These are phyloP conservation scores for Thinocorus orbignyianus DNA, from an alignment of 2,113 vertebrate genomes.

Conservation along the genomic window DNA sequence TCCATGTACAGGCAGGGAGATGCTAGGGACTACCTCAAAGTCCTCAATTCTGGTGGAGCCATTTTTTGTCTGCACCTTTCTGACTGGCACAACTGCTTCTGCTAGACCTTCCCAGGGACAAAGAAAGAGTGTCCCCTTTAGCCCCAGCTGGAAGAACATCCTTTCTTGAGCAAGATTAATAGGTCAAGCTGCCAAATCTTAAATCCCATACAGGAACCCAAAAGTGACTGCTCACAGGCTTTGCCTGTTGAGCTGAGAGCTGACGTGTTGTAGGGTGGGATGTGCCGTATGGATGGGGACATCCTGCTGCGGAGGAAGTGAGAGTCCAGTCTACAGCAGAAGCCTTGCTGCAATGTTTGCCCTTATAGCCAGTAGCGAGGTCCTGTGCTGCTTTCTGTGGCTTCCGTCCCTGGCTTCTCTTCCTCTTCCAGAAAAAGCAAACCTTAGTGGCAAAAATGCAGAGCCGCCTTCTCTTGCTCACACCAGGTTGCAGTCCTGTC, in stretches of 20 bases:
- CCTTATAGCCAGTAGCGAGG: background rate
- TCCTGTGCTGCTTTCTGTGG: background rate
- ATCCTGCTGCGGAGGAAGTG: background rate
- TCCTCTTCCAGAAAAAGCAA: background rate
- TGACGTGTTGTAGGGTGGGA: background rate
- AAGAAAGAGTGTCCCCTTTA: background rate
- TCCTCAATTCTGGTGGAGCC: fast-evolving
- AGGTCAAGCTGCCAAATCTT: background rate
- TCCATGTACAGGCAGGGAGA: background rate
- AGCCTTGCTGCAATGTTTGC: background rate
- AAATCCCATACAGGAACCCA: background rate
- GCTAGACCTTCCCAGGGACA: background rate
- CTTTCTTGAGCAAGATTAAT: background rate
- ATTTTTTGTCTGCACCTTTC: background rate
- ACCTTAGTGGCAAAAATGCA: background rate
- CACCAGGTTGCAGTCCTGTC: background rate
- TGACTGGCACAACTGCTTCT: background rate
- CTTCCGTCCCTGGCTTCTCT: background rate
- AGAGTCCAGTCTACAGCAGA: fast-evolving
- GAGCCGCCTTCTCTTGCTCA: background rate
- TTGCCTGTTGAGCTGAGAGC: background rate
- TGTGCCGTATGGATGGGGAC: fast-evolving
- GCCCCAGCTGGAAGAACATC: background rate
- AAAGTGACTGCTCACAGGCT: background rate
- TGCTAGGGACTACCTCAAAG: background rate